These are phyloP conservation scores for Motacilla alba DNA, from an alignment of 2,113 vertebrate species.

Conservation along the genomic window DNA sequence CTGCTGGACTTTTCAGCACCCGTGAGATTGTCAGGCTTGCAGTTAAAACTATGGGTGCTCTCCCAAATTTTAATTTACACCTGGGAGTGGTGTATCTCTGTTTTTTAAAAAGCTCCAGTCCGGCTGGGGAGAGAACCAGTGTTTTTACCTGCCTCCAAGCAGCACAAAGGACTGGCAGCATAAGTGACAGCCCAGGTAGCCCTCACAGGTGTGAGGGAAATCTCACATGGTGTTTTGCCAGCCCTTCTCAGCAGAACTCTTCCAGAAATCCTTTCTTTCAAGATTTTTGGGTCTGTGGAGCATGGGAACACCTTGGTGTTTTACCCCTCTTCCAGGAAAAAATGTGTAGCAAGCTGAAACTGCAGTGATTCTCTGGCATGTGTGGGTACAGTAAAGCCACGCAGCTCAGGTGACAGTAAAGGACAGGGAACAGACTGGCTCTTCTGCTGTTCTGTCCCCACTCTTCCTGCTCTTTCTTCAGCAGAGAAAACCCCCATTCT, in stretches of 20 bases:
- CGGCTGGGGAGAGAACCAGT: neutral
- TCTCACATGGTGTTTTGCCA: neutral
- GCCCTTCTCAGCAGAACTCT: neutral
- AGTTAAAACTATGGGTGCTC: neutral
- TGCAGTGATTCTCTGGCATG: neutral
- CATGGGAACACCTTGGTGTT: neutral
- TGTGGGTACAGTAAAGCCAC: neutral
- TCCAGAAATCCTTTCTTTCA: neutral
- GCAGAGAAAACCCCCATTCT: neutral
- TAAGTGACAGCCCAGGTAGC: neutral
- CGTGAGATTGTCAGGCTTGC: neutral
- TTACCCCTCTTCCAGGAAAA: neutral
- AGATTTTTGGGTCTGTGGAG: neutral
- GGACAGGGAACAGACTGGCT: neutral
- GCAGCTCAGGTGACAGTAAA: neutral
- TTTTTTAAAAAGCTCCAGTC: neutral
- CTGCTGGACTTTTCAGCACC: neutral
- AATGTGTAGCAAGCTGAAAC: neutral
- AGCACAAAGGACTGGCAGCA: neutral
- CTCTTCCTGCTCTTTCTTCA: neutral
- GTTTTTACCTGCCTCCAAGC: neutral
- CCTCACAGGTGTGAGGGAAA: neutral
- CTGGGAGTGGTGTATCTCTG: neutral
- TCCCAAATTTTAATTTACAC: neutral
- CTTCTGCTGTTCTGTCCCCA: neutral